Evolutionary conservation across 2,888 invertebrate species (phyloP), one percentile per base, ranked within the genome.

Genomic region (Dolichopus griseipennis): DNA sequence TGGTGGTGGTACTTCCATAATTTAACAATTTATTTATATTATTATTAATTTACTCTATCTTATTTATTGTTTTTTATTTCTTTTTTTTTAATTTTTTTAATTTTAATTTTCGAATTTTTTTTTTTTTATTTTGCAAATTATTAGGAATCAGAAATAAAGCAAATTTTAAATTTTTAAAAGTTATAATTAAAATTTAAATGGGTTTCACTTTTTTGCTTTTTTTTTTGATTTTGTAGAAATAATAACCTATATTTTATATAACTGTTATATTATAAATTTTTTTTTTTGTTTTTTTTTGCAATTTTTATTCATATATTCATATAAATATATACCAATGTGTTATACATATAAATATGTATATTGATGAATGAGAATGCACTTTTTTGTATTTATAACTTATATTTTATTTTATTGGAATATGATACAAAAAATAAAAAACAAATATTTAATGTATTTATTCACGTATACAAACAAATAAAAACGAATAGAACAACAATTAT

Each of bases 1-100:
- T 72, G 81, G 79, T 72, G 77, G 75, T 68, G 76, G 52, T 52
- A 52, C 75, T 74, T 81, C 81, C 80, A 81, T 81, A 65, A 69
- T 72, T 18, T 52, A 27, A 27, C 5, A 27, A 27, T 27, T 27
- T 52, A 52, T 52, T 18, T 52, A 43, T 43, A 43, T 43, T n/a
- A 52, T 27, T 27, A 62, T 22, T 22, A 15, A 22, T 21, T n/a
- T 21, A 15, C 34, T 63, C 27, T 63, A 9, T 8, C 22, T 63
- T 34, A 34, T 33, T 34, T 64, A 34, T 33, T 7, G 34, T 33
- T 64, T 64, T 33, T n/a, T n/a, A n/a, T n/a, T 33, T 7, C n/a
- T 33, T 64, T 64, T 20, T 62, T 62, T 8, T 62, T 22, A 8
- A 12, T n/a, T 20, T 62, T 62, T 8, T 62, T 22, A 8, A 12